Conservation (phyloP, 2,797 vertebrate species). For the Sciurus vulgaris region DNA sequence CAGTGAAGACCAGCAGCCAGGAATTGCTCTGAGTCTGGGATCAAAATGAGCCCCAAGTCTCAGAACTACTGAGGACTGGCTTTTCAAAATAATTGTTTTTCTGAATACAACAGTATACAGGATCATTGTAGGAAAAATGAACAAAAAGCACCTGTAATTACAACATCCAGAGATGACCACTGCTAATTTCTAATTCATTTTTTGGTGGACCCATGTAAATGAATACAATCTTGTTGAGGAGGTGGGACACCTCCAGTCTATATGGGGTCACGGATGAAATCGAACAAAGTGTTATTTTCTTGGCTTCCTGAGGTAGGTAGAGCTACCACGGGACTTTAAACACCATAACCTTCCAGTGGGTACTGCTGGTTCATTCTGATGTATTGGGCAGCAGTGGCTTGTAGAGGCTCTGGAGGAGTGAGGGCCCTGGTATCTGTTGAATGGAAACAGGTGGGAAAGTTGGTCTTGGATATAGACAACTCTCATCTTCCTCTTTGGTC, state of each 20-base stretch:
- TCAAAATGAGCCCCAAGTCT: slow-evolving; percentile 8
- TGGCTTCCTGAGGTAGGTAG: neutral
- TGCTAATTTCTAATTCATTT: too few species aligned
- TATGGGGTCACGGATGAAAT: neutral
- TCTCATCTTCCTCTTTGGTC: neutral
- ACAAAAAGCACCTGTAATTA: neutral
- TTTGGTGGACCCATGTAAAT: too few species aligned
- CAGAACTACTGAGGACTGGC: neutral
- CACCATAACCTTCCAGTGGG: neutral
- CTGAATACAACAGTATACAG: neutral
- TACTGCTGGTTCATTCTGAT: neutral
- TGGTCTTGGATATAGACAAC: neutral
- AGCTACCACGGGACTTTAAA: neutral
- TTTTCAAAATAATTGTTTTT: slow-evolving; percentile 29
- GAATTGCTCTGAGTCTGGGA: neutral
- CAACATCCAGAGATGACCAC: too few species aligned
- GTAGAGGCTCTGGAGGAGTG: neutral
- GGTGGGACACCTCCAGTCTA: neutral
- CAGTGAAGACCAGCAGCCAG: neutral
- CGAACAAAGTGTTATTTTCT: neutral
- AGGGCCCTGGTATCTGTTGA: neutral
- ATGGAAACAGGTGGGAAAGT: neutral
- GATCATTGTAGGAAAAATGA: neutral
- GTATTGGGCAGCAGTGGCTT: neutral
- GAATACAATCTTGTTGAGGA: neutral